Evolutionary conservation across 2,113 vertebrate genomes (phyloP), one percentile per base, ranked within the genome.

Genomic region (Rhombomys opimus): DNA sequence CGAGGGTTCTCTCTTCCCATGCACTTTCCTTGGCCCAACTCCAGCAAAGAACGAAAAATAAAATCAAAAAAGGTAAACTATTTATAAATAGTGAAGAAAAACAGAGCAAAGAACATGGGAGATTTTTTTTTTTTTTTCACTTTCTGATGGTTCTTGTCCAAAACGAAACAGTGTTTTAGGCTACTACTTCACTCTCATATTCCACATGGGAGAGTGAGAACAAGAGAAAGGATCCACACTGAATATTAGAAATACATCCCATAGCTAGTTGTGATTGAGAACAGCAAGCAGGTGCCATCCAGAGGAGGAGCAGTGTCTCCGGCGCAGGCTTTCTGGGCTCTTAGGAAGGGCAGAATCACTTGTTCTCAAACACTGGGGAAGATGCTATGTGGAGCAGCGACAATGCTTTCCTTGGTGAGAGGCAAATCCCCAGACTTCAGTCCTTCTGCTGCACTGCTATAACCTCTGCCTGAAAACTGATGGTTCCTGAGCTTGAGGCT

Each of bases 161-260:
- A 32, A n/a, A 89, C 87, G 30, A 87, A 80, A 67, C 1, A 63
- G n/a, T 38, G 1, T 81, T 65, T 80, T 11, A 73, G 50, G 63
- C 3, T 2, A 14, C 11, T 7, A 75, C 87, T 61, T 18, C 54
- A 63, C 50, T 81, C 75, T 70, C 73, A 38, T n/a, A n/a, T n/a
- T n/a, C n/a, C n/a, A 68, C 7, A 27, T 0, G 0, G 0, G 35
- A 0, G 0, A n/a, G 18, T 12, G 46, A 14, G 38, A 14, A 11
- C 2, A 72, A 67, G 22, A 52, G 18, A n/a, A 70, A 57, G 22
- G 77, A 38, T 11, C 57, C n/a, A 35, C 30, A 11, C 5, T 18
- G 2, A 46, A 38, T 11, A 12, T 12, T 11, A 65, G 35, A 18
- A 41, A 68, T 1, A 41, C 57, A 50, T 22, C 27, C 14, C 52